Evolutionary conservation across 2,113 vertebrate genomes (phyloP).

Genomic region (Rhodinocichla rosea): DNA sequence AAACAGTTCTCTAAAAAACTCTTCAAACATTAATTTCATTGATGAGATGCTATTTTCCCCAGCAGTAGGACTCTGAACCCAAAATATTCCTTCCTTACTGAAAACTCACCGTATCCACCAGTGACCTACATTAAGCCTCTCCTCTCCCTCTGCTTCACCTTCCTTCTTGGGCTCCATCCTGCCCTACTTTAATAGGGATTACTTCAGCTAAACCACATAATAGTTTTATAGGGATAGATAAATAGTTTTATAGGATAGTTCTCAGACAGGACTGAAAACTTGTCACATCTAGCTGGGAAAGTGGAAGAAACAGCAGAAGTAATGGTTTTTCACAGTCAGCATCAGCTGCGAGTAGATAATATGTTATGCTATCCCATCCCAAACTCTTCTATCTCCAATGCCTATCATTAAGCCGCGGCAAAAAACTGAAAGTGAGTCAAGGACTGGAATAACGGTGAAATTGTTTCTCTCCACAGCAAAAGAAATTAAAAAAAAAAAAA

Average conservation of each 20-base stretch:
- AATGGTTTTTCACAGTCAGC: not conserved
- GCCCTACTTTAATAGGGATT: constrained; percentile 54
- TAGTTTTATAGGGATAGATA: not conserved
- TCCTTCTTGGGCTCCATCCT: not conserved
- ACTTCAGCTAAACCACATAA: constrained; percentile 10
- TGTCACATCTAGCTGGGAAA: not conserved
- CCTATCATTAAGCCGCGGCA: accelerated
- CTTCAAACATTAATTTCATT: not conserved
- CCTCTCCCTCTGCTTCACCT: constrained; percentile 23
- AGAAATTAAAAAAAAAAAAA: not conserved
- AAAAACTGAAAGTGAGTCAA: not conserved
- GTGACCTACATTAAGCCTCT: constrained; percentile 28
- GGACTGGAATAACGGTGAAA: not conserved
- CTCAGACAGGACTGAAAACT: not conserved
- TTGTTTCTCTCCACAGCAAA: not conserved
- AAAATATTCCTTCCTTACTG: not conserved
- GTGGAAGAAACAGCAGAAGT: not conserved
- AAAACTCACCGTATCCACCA: not conserved
- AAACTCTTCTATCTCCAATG: not conserved
- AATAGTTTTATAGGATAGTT: too few species aligned
- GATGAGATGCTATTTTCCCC: not conserved
- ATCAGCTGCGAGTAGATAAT: not conserved
- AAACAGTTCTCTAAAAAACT: not conserved
- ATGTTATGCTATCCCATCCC: not conserved
- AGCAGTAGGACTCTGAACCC: not conserved